Conservation (phyloP, 2,888 invertebrate genomes). For the Euclidia mi region DNA sequence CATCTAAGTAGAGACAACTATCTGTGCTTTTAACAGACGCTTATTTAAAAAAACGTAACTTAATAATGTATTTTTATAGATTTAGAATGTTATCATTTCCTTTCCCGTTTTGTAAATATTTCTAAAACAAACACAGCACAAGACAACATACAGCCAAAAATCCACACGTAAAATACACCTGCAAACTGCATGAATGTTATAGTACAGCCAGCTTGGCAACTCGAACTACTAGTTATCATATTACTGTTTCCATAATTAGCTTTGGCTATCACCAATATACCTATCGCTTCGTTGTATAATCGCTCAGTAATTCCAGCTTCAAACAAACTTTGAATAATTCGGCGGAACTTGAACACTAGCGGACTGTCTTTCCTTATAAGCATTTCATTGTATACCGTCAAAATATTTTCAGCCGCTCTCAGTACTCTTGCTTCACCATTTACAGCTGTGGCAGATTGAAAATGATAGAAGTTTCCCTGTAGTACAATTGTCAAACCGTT, state of each 20-base stretch:
- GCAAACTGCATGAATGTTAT: constrained; percentile 70
- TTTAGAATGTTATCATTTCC: background rate
- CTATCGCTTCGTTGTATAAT: constrained; percentile 72
- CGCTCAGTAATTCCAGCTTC: constrained; percentile 77
- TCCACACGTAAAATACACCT: constrained; percentile 73
- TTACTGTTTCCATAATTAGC: constrained; percentile 65
- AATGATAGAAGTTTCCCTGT: constrained; percentile 62
- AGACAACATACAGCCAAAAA: constrained; percentile 69
- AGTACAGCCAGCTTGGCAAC: constrained; percentile 73
- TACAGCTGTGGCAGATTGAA: constrained; percentile 70
- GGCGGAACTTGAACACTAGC: constrained; percentile 59
- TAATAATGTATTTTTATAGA: background rate
- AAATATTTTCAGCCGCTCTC: constrained; percentile 63
- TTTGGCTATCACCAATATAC: constrained; percentile 66
- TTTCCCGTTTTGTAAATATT: constrained; percentile 26
- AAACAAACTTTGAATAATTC: constrained; percentile 62
- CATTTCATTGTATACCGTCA: constrained; percentile 78
- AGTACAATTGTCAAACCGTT: constrained; percentile 71
- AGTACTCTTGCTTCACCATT: constrained; percentile 74
- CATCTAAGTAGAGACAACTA: too few species aligned
- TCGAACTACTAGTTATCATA: constrained; percentile 71
- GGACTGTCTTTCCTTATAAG: constrained; percentile 66
- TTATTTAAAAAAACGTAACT: too few species aligned
- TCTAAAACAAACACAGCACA: constrained; percentile 67
- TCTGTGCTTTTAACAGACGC: too few species aligned